Conservation (phyloP, 2,888 invertebrate genomes). For the Melipona beecheii region DNA sequence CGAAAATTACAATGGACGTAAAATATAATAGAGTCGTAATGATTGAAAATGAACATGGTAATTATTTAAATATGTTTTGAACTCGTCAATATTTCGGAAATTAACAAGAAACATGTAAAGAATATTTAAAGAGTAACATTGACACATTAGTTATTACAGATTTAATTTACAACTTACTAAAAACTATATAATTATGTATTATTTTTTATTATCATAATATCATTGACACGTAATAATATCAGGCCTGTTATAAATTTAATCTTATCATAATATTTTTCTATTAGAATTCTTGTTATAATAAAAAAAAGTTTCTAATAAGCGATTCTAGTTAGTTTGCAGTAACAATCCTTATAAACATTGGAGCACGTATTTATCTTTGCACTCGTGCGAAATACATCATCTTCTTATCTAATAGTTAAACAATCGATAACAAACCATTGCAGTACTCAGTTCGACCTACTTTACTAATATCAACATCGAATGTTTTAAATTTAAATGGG, state of each 20-base stretch:
- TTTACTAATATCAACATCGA: constrained; percentile 20
- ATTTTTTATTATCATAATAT: too few relatives aligned
- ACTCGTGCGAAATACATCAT: neutral
- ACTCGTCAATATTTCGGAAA: neutral
- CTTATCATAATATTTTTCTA: neutral
- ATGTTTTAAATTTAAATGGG: constrained; percentile 12
- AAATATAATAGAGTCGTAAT: too few relatives aligned
- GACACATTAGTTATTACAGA: too few relatives aligned
- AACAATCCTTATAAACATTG: neutral
- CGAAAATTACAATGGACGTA: too few relatives aligned
- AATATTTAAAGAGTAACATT: neutral
- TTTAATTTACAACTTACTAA: too few relatives aligned
- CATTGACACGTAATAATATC: too few relatives aligned
- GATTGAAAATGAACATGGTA: too few relatives aligned
- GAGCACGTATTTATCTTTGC: constrained; percentile 21
- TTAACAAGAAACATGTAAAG: neutral
- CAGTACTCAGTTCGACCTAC: constrained; percentile 36
- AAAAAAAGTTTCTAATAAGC: neutral
- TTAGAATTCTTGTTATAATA: neutral
- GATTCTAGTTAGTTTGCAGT: neutral
- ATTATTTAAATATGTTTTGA: neutral
- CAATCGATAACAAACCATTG: constrained; percentile 42
- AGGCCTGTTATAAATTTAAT: too few relatives aligned
- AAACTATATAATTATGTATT: too few relatives aligned
- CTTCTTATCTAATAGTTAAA: constrained; percentile 49